Evolutionary conservation across 2,888 invertebrate species (phyloP).

Genomic region (Eupelmus urozonus): DNA sequence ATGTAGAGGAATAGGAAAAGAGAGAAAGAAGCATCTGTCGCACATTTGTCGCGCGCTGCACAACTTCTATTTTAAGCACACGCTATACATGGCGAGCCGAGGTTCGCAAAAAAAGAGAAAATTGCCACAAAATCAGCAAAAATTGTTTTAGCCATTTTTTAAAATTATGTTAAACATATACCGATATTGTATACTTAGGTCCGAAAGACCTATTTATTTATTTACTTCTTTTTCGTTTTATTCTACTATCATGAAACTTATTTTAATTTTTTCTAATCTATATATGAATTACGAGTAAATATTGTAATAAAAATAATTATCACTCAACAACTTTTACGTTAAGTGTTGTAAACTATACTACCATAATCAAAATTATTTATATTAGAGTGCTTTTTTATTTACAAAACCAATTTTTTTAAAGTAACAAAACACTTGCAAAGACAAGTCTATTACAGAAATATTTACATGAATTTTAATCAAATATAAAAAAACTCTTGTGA

Average conservation of each 20-base stretch:
- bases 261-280: no score
- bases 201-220: no score
- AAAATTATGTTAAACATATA: no score
- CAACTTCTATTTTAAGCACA: constrained; percentile 58
- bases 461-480: constrained; percentile 31
- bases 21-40: constrained; percentile 55
- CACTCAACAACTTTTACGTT: constrained; percentile 5
- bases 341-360: constrained; percentile 10
- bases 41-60: constrained; percentile 54
- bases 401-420: constrained; percentile 40
- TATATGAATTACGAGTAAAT: no score
- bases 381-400: constrained; percentile 35
- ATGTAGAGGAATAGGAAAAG: constrained; percentile 56
- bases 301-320: neutral
- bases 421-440: constrained; percentile 42
- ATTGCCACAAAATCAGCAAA: constrained; percentile 44
- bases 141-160: no score
- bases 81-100: constrained; percentile 5
- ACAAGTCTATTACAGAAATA: constrained; percentile 48
- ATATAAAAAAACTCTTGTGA: constrained; percentile 19
- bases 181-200: no score
- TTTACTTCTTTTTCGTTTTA: no score
- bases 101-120: constrained; percentile 29
- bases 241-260: no score
- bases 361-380: neutral